A percentile compares a stretch with the other conserved stretches of the same genome.
These are phyloP conservation scores for Diachasma alloeum DNA, from an alignment of 1,140 invertebrate species.

Conservation along the genomic window DNA sequence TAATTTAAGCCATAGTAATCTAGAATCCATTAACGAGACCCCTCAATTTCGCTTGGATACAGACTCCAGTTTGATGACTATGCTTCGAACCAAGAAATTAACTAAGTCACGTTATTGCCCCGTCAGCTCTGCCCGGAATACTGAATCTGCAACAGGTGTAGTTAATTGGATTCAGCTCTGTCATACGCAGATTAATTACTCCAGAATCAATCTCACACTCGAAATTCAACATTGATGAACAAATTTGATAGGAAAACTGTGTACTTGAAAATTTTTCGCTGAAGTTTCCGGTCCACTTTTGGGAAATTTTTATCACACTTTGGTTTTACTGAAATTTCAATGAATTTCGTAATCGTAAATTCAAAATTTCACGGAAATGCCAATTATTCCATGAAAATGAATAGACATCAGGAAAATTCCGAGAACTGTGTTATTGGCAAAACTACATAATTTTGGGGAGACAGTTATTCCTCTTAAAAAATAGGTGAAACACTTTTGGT, in stretches of 20 bases:
- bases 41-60: constrained; percentile 1
- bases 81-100: constrained; percentile 20
- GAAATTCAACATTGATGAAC: neutral
- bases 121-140: constrained; percentile 13
- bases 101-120: constrained; percentile 18
- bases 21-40: neutral
- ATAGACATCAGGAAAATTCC: no score
- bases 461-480: no score
- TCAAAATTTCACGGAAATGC: no score
- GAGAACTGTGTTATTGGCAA: no score
- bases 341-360: no score
- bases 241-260: neutral
- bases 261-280: neutral
- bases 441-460: no score
- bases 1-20: no score
- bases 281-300: no score
- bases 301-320: no score
- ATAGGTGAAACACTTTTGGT: no score
- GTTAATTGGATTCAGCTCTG: constrained; percentile 11
- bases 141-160: constrained; percentile 25
- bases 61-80: neutral
- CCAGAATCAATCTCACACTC: neutral
- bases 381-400: no score
- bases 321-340: no score
- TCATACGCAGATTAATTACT: neutral